Evolutionary conservation across 2,113 vertebrate species (phyloP).

Genomic region (Gymnobelideus leadbeateri): DNA sequence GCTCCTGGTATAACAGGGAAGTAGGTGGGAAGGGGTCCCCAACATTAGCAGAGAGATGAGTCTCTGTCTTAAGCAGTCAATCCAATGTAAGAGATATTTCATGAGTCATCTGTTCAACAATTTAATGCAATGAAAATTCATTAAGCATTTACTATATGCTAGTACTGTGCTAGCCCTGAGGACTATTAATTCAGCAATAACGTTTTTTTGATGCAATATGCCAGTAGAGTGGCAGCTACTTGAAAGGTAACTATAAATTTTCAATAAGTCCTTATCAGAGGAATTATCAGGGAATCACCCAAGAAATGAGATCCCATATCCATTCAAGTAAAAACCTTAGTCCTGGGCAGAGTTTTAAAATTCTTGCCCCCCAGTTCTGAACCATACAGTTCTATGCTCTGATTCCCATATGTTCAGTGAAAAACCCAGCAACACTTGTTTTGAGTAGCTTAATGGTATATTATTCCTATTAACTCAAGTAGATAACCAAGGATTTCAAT

Average conservation of each 20-base stretch:
- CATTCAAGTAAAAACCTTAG: background rate
- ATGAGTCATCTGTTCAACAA: background rate
- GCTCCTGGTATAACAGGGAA: too few species aligned
- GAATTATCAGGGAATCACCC: background rate
- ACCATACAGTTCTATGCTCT: background rate
- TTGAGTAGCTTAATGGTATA: conserved; percentile 39
- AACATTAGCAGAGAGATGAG: background rate
- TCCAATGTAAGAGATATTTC: background rate
- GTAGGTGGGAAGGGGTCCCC: background rate
- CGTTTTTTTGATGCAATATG: background rate
- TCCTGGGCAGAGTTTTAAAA: background rate
- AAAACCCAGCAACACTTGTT: conserved; percentile 6
- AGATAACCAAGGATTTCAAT: background rate
- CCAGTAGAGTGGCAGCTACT: background rate
- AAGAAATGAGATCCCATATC: conserved; percentile 18
- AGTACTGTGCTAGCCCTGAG: background rate
- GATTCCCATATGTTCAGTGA: background rate
- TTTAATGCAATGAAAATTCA: background rate
- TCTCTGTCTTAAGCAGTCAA: background rate
- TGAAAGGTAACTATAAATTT: background rate
- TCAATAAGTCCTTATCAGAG: background rate
- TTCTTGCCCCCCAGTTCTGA: background rate
- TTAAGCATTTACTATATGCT: background rate
- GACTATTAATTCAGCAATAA: background rate
- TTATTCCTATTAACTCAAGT: conserved; percentile 11